Evolutionary conservation across 2,888 invertebrate species (phyloP), one percentile per base, ranked within the genome.

Genomic region (Drosophila neotestacea): DNA sequence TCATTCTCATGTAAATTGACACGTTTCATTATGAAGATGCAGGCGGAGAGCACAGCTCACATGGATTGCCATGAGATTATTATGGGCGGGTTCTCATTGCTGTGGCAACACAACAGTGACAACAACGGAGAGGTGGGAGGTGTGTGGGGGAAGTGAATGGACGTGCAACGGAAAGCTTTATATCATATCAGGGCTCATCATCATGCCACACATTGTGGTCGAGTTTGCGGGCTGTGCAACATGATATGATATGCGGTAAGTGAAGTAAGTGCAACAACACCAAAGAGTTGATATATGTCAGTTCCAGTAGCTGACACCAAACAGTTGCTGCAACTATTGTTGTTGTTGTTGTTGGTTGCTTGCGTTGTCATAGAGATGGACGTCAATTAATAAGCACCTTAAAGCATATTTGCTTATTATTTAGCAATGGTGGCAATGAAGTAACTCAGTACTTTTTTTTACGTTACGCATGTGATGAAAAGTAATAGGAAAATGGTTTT

Each of bases 21-120:
- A 85, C 85, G 89, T 90, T 88, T 90, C 81, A 77, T 75, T 83
- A 70, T 69, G 60, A 83, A 83, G 81, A 83, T 85, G 73, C 80
- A 58, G 34, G 27, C 48, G 47, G 22, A 48, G 73, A 41, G 51
- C 28, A 41, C 48, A 48, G 36, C 55, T 41, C 52, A 30, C 10
- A 30, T 30, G 54, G 22, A 41, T 50, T 50, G 32, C n/a, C 32
- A 13, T 44, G 44, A 56, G 58, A 61, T 61, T 58, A 46, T 55
- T 65, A 77, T 56, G 72, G 46, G 22, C 27, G 59, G 41, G 41
- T 41, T 48, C 42, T 38, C 58, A 54, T 48, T 42, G 55, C 39
- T 39, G 27, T 30, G 56, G 50, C 62, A 54, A 46, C 56, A 36
- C 55, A 48, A 28, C 47, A 28, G 11, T 56, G 59, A 36, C 58